Percentiles rank a stretch among this genome's conserved stretches.
phyloP scores from a whole-genome alignment of 2,888 invertebrate genomes.

The Drosophila mimetica region DNA sequence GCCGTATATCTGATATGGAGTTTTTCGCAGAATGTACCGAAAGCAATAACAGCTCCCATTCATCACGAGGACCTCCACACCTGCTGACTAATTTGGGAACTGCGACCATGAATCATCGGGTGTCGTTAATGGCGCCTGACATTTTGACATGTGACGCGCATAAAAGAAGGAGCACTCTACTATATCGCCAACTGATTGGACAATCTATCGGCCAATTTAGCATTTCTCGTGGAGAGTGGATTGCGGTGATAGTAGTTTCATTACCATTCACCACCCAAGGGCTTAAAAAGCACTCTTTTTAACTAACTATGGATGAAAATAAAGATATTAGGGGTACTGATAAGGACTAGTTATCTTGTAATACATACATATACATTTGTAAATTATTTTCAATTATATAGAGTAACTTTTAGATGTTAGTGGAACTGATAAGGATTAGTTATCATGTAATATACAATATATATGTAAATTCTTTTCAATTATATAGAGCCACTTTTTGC shows the following conservation, averaged over 20 bases:
- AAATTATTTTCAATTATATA: background rate
- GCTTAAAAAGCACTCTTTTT: background rate
- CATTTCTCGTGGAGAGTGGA: constrained; percentile 7
- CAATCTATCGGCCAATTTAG: background rate
- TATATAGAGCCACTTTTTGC: background rate
- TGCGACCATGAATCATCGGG: constrained; percentile 17
- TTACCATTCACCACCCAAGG: background rate
- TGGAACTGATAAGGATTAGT: background rate
- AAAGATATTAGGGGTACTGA: background rate
- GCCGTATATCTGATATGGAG: constrained; percentile 5
- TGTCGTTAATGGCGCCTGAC: constrained; percentile 15
- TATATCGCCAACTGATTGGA: constrained; percentile 23
- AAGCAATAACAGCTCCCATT: constrained; percentile 15
- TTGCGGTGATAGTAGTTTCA: constrained; percentile 7
- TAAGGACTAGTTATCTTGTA: background rate
- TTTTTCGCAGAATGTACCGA: constrained; percentile 24
- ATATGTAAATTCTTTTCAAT: background rate
- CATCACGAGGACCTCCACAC: constrained; percentile 5
- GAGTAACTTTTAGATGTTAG: background rate
- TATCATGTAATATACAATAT: background rate
- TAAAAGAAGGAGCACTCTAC: constrained; percentile 5
- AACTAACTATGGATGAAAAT: background rate
- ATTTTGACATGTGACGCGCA: constrained; percentile 27
- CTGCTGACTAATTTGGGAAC: constrained; percentile 9
- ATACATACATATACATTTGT: background rate